phyloP scores from a whole-genome alignment of 2,113 vertebrate genomes.

The Hyla sarda region DNA sequence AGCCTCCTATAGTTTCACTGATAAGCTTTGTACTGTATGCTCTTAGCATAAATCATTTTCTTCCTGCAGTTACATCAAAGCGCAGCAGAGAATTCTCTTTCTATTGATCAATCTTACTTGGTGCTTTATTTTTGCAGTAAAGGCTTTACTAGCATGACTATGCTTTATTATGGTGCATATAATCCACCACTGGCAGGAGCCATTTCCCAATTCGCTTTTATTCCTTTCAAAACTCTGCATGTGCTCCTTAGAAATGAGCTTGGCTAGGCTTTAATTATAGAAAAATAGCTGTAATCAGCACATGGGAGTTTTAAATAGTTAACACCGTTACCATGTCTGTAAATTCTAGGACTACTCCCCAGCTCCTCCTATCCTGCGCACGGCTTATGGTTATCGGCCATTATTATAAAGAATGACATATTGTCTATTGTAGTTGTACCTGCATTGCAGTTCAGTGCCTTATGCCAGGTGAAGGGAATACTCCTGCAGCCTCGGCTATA shows the following conservation, averaged over 20 bases:
- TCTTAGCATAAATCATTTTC: constrained; percentile 62
- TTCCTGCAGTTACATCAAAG: constrained; percentile 60
- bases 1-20: background rate
- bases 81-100: constrained; percentile 51
- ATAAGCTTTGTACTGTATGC: too few relatives aligned
- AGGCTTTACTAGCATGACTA: background rate
- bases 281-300: background rate
- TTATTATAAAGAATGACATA: background rate
- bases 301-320: background rate
- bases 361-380: background rate
- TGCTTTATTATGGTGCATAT: constrained; percentile 14
- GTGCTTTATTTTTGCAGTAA: constrained; percentile 37
- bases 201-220: too few relatives aligned
- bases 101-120: constrained; percentile 45
- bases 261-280: background rate
- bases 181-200: background rate
- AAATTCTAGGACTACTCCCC: background rate
- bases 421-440: background rate
- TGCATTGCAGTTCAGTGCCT: background rate
- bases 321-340: background rate
- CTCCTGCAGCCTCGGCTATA: background rate
- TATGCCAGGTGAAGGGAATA: background rate
- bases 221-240: background rate
- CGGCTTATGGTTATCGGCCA: background rate
- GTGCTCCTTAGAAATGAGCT: background rate